Evolutionary conservation across 2,113 vertebrate genomes (phyloP).

Genomic region (Pluvianellus socialis): DNA sequence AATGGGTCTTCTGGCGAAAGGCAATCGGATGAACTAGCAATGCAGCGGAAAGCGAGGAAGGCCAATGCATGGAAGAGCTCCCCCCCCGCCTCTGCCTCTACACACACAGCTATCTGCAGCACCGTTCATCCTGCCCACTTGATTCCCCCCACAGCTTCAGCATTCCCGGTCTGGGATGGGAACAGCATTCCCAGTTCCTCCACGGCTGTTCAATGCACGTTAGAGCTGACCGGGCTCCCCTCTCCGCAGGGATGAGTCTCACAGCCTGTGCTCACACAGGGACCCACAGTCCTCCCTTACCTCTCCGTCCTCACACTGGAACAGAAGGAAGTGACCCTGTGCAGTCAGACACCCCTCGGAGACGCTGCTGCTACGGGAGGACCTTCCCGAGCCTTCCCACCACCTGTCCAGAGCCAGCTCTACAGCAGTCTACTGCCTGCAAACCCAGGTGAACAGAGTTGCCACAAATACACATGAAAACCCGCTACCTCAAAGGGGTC

Average conservation of each 20-base stretch:
- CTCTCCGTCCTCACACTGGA: not conserved
- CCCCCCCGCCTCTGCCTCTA: not conserved
- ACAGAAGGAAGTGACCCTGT: not conserved
- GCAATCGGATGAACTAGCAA: slow-evolving; percentile 4
- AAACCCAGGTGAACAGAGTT: not conserved
- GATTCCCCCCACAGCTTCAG: not conserved
- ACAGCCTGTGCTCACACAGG: not conserved
- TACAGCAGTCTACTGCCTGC: not conserved
- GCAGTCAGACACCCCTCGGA: not conserved
- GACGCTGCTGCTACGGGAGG: not conserved
- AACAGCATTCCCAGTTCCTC: not conserved
- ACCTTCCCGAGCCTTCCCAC: not conserved
- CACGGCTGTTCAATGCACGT: rapidly evolving
- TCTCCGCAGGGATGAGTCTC: not conserved
- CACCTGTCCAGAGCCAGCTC: not conserved
- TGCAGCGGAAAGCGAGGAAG: not conserved
- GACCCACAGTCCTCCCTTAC: not conserved
- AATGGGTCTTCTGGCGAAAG: slow-evolving; percentile 37
- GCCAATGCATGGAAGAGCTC: slow-evolving; percentile 33
- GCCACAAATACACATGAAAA: not conserved
- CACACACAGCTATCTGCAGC: not conserved
- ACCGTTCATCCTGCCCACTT: not conserved
- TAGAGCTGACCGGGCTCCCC: not conserved
- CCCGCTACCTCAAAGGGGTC: not conserved
- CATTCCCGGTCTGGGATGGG: not conserved